Base-by-base conservation (phyloP, 2,797 vertebrate genomes). In the Garrulus glandarius region DNA sequence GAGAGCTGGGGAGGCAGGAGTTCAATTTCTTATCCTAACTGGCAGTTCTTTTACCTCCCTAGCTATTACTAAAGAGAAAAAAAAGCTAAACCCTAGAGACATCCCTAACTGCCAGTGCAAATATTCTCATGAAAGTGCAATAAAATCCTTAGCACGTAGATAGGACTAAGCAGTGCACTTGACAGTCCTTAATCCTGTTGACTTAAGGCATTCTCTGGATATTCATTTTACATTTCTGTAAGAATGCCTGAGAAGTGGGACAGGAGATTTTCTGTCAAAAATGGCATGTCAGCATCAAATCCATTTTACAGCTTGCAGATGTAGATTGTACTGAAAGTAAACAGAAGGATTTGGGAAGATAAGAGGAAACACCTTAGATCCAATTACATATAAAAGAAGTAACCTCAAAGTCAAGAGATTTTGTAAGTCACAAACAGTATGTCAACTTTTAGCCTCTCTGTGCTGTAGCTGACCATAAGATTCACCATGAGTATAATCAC, bases 131-230 rank as follows among this genome's bases (percentile, higher is more conserved):
- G 61, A 55, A 93, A 90, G 69, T 78, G 76, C 63, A 79, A 52
- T 94, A 82, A 96, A 97, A 94, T 89, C 95, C 87, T 94, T 46
- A 90, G 70, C 77, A 76, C 17, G 13, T 53, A 84, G 90, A 50
- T 57, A 80, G 86, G 90, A 82, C 44, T 93, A 67, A 95, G 94
- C 84, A 81, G 57, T 65, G 46, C 46, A 75, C 85, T 97, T 95
- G 93, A 93, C 95, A 96, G 72, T 83, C 50, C 83, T 95, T 95
- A 95, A 96, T 96, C 94, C 93, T 93, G 92, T 90, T 94, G 96
- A 95, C 34, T 94, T 88, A 84, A 90, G 46, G 65, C 57, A 49
- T 84, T 90, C 69, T 93, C 72, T 90, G 83, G 90, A 78, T 93
- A 90, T 95, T 92, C 37, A 5, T 84, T 85, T 57, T 47, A 44